Evolutionary conservation across 2,888 invertebrate genomes (phyloP), one percentile per base, ranked within the genome.

Genomic region (Gymnosoma rotundatum): DNA sequence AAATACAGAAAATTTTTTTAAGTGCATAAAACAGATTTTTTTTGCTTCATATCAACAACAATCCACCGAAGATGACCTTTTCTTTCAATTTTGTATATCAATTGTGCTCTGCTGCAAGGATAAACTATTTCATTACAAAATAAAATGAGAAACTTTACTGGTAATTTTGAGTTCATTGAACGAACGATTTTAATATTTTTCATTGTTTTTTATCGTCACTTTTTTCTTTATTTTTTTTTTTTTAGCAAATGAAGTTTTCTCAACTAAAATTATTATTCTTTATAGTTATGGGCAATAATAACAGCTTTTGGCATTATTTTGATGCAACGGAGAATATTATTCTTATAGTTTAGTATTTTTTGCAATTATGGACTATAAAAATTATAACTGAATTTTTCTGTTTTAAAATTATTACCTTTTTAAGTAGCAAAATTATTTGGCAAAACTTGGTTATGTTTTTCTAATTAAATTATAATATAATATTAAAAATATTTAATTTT

Each of bases 151-250:
- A 73, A 42, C 21, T 54, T 81, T 54, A 50, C 6, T 70, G n/a
- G 38, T 56, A 63, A 75, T 70, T 81, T n/a, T 58, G 25, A n/a
- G 74, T 74, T 80, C 67, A 74, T 48, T 80, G 80, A 80, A 80
- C 80, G 61, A 69, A 32, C 25, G 4, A 25, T 45, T 67, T 60
- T 20, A 42, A 73, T 60, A 25, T 78, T 78, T 70, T 70, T 48
- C 14, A 45, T 63, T 12, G 12, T 42, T 25, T 32, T n/a, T 25
- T 25, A 60, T 48, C 14, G 21, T n/a, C 32, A 8, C 32, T 9
- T n/a, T 54, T 20, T 48, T 48, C 14, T 25, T 25, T 32, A 20
- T 45, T 36, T n/a, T 16, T 58, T 12, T 7, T 16, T 54, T 66
- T 58, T 16, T 7, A 7, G 25, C 48, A 64, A 50, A 64, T 20